These are phyloP conservation scores for Drosophila chauvacae DNA, from an alignment of 1,140 invertebrate genomes.

Conservation along the genomic window DNA sequence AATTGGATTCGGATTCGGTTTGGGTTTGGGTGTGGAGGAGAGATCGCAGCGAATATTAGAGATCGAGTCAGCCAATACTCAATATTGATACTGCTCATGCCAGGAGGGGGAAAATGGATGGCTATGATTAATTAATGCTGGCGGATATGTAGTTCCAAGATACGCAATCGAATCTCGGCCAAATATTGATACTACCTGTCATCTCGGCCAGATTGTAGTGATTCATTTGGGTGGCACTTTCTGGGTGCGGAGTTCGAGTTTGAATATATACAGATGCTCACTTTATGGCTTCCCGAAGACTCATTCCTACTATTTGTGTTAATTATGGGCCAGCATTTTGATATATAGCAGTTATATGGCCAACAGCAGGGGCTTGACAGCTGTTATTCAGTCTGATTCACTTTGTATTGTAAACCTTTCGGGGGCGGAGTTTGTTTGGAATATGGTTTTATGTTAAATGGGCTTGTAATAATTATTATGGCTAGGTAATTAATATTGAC, in stretches of 20 bases:
- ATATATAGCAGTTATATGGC: not conserved
- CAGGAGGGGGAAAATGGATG: slow-evolving; percentile 3
- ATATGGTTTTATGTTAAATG: not conserved
- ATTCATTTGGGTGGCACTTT: not conserved
- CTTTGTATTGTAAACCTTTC: not conserved
- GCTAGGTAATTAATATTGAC: not conserved
- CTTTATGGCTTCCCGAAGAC: not conserved
- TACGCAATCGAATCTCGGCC: slow-evolving; percentile 15
- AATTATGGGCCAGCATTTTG: not conserved
- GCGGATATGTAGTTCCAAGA: slow-evolving; percentile 2
- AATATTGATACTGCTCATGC: slow-evolving; percentile 26
- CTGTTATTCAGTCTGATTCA: not conserved
- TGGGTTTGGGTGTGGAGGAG: not conserved
- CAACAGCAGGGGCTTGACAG: not conserved
- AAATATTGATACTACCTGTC: slow-evolving; percentile 20
- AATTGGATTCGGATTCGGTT: slow-evolving; percentile 3
- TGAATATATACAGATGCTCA: not conserved
- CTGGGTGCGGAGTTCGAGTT: slow-evolving; percentile 3
- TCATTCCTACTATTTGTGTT: not conserved
- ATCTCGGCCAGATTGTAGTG: not conserved
- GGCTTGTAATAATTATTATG: not conserved
- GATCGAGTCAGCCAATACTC: slow-evolving; percentile 3
- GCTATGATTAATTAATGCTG: slow-evolving; percentile 27
- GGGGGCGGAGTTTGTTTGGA: not conserved
- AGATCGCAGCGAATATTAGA: not conserved